A percentile compares a stretch with the other conserved stretches of the same genome.
Conservation (phyloP, 2,113 vertebrate species). For the Ctenomys sociabilis region DNA sequence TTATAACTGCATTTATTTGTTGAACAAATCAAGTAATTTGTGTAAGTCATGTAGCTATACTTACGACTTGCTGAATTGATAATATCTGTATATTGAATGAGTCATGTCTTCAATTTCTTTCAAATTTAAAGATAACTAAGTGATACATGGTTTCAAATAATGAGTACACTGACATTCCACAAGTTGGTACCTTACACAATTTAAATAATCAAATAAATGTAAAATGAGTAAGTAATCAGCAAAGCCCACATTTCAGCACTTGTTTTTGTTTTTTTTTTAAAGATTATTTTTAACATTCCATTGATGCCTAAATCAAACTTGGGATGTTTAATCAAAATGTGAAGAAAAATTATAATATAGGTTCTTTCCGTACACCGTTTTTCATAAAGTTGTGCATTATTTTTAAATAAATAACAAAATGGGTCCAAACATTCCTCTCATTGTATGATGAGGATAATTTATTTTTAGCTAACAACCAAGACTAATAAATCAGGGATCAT, state of each 20-base stretch:
- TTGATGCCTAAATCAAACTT: background rate
- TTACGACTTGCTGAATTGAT: background rate
- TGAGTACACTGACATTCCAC: background rate
- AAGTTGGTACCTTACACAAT: background rate
- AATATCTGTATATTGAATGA: background rate
- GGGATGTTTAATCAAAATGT: conserved; percentile 50
- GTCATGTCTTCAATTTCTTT: background rate
- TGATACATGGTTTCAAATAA: background rate
- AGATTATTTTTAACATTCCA: conserved; percentile 32
- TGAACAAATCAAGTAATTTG: background rate
- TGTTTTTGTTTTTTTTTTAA: conserved; percentile 52
- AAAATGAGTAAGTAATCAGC: background rate
- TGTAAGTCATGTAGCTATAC: background rate
- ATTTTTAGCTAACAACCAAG: conserved; percentile 59
- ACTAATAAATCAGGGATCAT: conserved; percentile 63
- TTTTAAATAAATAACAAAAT: conserved; percentile 43
- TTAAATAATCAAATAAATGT: background rate
- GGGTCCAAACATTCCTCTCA: conserved; percentile 18
- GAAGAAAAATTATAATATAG: background rate
- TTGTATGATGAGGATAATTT: conserved; percentile 65
- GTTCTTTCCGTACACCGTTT: background rate
- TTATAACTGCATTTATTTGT: background rate
- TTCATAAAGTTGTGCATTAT: background rate
- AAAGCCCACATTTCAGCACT: background rate
- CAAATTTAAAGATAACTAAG: background rate